phyloP scores from a whole-genome alignment of 2,797 vertebrate genomes.

The Sandelia bainsii region DNA sequence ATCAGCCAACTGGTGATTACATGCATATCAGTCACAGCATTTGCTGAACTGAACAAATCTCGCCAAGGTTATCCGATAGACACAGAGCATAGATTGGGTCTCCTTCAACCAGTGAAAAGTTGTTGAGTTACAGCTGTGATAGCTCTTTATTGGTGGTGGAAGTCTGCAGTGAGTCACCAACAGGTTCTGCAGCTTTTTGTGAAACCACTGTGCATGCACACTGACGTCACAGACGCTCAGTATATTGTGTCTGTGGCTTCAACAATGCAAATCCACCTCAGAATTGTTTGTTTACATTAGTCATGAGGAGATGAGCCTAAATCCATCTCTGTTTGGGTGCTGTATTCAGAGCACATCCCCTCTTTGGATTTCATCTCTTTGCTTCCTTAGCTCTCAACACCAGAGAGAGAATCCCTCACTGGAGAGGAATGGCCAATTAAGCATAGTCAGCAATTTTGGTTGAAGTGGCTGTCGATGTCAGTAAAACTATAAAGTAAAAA shows the following conservation, averaged over 20 bases:
- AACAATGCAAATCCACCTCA: slow-evolving; percentile 41
- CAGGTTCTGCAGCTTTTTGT: slow-evolving; percentile 30
- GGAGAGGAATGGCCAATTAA: slow-evolving; percentile 73
- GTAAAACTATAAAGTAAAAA: slow-evolving; percentile 57
- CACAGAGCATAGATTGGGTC: slow-evolving; percentile 44
- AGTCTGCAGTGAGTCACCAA: slow-evolving; percentile 60
- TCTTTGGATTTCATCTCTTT: slow-evolving; percentile 63
- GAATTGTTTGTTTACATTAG: slow-evolving; percentile 66
- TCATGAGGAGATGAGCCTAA: slow-evolving; percentile 52
- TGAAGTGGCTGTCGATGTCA: slow-evolving; percentile 68
- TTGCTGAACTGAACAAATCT: slow-evolving; percentile 73
- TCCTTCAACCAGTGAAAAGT: slow-evolving; percentile 58
- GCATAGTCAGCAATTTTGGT: slow-evolving; percentile 61
- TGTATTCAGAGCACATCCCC: slow-evolving; percentile 50
- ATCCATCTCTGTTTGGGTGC: slow-evolving; percentile 54
- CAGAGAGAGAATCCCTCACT: slow-evolving; percentile 55
- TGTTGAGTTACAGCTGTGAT: slow-evolving; percentile 54
- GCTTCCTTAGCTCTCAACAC: slow-evolving; percentile 50
- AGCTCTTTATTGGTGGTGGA: slow-evolving; percentile 35
- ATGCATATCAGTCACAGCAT: slow-evolving; percentile 67
- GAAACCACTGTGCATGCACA: slow-evolving; percentile 46
- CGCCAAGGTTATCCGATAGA: slow-evolving; percentile 74
- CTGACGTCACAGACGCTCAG: slow-evolving; percentile 11
- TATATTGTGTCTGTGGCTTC: slow-evolving; percentile 29
- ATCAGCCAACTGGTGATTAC: slow-evolving; percentile 62